Conservation (phyloP, 2,888 invertebrate genomes). For the Amphimallon solstitiale region DNA sequence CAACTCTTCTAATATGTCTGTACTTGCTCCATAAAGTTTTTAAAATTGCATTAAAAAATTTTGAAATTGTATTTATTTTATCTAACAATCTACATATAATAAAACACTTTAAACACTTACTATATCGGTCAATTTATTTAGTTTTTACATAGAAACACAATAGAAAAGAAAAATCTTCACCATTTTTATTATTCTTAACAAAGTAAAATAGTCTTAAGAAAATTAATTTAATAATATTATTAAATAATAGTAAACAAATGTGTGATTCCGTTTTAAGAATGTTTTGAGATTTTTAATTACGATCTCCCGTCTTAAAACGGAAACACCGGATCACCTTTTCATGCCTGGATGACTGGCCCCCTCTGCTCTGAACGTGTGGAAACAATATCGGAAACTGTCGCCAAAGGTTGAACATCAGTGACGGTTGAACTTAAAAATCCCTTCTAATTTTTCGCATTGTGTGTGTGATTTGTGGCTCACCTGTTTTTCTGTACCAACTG, state of each 20-base stretch:
- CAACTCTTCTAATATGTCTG: too few relatives aligned
- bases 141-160: constrained; percentile 27
- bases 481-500: constrained; percentile 55
- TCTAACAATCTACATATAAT: too few relatives aligned
- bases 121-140: constrained; percentile 23
- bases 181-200: constrained; percentile 26
- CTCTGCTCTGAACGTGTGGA: constrained; percentile 3
- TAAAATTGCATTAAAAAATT: too few relatives aligned
- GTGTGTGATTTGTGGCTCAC: constrained; percentile 48
- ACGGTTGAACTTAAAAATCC: constrained; percentile 17
- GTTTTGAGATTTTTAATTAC: neutral
- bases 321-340: constrained; percentile 46
- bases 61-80: too few relatives aligned
- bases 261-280: constrained; percentile 27
- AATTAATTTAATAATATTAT: neutral
- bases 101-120: neutral
- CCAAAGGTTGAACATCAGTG: neutral
- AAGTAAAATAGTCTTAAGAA: constrained; percentile 7
- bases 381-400: constrained; percentile 8
- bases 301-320: constrained; percentile 35
- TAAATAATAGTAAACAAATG: constrained; percentile 15
- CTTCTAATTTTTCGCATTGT: constrained; percentile 18
- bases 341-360: constrained; percentile 41
- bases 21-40: too few relatives aligned
- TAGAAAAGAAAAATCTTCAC: constrained; percentile 24